Conservation (phyloP, 2,888 invertebrate genomes). For the Ametastegia equiseti region DNA sequence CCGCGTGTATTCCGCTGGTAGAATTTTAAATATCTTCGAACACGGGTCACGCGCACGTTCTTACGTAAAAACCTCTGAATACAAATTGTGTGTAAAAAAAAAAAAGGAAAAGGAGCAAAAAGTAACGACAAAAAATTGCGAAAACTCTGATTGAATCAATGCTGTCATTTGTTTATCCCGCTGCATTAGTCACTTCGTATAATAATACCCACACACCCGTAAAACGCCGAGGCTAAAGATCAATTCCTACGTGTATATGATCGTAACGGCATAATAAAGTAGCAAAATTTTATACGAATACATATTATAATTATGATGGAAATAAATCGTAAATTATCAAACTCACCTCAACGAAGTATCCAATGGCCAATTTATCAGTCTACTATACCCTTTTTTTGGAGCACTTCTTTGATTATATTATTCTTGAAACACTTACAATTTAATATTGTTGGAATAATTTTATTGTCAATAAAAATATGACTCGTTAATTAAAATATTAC, state of each 20-base stretch:
- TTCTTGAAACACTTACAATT: not conserved
- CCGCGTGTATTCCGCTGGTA: not conserved
- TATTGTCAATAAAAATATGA: not conserved
- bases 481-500: not conserved
- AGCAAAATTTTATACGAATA: not conserved
- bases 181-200: not conserved
- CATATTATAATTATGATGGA: not conserved
- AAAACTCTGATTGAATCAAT: not conserved
- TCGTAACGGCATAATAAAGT: not conserved
- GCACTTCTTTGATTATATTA: not conserved
- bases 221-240: conserved; percentile 11
- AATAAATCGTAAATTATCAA: not conserved
- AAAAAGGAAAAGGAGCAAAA: not conserved
- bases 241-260: not conserved
- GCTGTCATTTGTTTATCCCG: conserved; percentile 25
- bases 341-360: conserved; percentile 26
- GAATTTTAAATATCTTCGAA: not conserved
- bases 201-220: no score
- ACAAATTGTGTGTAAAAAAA: not conserved
- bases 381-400: not conserved
- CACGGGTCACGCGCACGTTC: not conserved
- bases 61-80: not conserved
- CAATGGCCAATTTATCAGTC: conserved; percentile 2
- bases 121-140: not conserved
- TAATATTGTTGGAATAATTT: not conserved